These are phyloP conservation scores for Aphelenchoides besseyi DNA, from an alignment of 1,140 invertebrate species.

Conservation along the genomic window DNA sequence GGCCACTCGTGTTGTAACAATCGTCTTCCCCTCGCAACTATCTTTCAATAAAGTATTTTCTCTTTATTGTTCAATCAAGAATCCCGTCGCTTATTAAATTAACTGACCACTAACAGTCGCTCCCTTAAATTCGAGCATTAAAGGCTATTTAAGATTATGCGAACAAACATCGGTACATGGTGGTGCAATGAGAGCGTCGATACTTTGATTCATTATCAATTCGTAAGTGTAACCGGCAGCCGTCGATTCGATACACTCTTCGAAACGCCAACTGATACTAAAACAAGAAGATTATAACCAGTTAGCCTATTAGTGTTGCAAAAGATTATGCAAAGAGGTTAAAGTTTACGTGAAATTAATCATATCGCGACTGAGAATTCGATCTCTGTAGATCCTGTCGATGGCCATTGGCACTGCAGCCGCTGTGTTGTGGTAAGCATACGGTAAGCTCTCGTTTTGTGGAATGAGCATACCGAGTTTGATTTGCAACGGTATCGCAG, in stretches of 20 bases:
- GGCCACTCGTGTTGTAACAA: too few relatives aligned
- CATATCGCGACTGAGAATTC: neutral
- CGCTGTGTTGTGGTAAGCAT: neutral
- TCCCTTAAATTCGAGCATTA: too few relatives aligned
- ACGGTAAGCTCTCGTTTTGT: constrained; percentile 13
- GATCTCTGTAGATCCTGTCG: constrained; percentile 5
- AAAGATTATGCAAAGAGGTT: neutral
- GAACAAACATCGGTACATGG: constrained; percentile 36
- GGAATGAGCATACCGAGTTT: constrained; percentile 18
- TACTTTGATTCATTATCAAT: constrained; percentile 21
- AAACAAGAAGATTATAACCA: constrained; percentile 9
- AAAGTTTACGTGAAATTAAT: constrained; percentile 15
- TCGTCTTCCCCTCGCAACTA: too few relatives aligned
- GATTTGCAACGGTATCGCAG: neutral
- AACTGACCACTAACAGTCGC: too few relatives aligned
- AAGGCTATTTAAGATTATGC: too few relatives aligned
- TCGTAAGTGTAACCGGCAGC: constrained; percentile 24
- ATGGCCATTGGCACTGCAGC: constrained; percentile 7
- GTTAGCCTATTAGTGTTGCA: too few relatives aligned
- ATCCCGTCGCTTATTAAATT: too few relatives aligned
- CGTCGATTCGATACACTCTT: constrained; percentile 28
- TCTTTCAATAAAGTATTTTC: too few relatives aligned
- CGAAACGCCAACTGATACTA: constrained; percentile 20
- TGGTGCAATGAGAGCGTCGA: constrained; percentile 27
- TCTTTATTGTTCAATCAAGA: too few relatives aligned